Evolutionary conservation across 1,140 invertebrate genomes (phyloP).

Genomic region (Pygmarrhopalites habei): DNA sequence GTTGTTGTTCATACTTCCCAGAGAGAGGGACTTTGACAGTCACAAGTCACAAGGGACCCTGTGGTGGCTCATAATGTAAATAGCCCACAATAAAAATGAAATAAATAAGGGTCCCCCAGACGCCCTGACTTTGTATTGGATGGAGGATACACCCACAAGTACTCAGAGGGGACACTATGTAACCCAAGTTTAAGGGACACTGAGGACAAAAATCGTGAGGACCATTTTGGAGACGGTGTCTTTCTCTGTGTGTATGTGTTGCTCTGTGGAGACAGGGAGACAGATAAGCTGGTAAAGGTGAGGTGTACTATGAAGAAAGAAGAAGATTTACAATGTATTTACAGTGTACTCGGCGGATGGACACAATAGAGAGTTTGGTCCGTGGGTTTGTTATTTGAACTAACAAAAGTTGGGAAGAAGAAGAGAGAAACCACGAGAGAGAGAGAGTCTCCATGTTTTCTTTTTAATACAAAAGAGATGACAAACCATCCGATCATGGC

Average conservation of each 20-base stretch:
- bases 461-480: conserved; percentile 18
- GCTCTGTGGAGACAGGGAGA: too few relatives aligned
- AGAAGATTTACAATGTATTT: background rate
- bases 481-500: conserved; percentile 35
- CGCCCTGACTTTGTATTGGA: background rate
- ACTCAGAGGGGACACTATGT: background rate
- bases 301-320: background rate
- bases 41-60: background rate
- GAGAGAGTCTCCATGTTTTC: background rate
- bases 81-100: background rate
- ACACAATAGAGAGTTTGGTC: background rate
- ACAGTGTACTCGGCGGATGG: background rate
- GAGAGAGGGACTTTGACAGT: background rate
- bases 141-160: background rate
- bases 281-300: too few relatives aligned
- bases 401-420: background rate
- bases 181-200: background rate
- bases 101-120: background rate
- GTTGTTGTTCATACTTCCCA: background rate
- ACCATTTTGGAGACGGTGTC: background rate
- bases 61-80: background rate
- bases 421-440: background rate
- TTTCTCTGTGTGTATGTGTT: background rate
- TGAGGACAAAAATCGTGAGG: background rate
- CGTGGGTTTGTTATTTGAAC: background rate